Base-by-base conservation (phyloP, 2,797 vertebrate species). In the Gymnothorax javanicus region DNA sequence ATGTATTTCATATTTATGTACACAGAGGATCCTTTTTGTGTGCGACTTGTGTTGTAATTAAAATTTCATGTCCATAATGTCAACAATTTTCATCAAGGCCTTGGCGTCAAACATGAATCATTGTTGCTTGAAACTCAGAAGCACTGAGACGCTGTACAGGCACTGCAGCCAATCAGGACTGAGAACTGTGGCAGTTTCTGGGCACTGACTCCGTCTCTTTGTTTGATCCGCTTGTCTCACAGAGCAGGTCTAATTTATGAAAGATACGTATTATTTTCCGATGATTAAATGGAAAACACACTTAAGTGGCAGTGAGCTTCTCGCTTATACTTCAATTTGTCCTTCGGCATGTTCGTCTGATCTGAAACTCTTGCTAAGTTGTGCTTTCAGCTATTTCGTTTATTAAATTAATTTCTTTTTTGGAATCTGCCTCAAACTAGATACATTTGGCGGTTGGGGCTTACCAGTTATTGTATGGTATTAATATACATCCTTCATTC, bases 381-480 rank as follows among this genome's bases (percentile, higher is more conserved):
- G 73, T 43, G 33, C 33, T 50, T 77, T 50, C 33, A 13, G 27
- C 64, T 64, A 9, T 59, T 59, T 8, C 2, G 33, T 43, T 43
- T 43, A 43, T 43, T 43, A 43, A 43, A 43, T 43, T 43, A 1
- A 43, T 43, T 17, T 64, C 7, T 73, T 73, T 50, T 77, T 15
- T 33, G 73, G 73, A 77, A 77, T 33, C 73, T 77, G 73, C 8
- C 73, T 77, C 73, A 17, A 73, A 73, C 71, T 43, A 52, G 13
- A 50, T 77, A 5, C 5, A 27, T 33, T 77, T 27, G 71, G 27
- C 25, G 73, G 73, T 2, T 12, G 13, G 73, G 33, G 73, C 15
- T 77, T 77, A 77, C 33, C 27, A 13, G 33, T 77, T 50, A 43
- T 17, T 5, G 73, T 33, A 77, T 77, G 33, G 4, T 20, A 17